These are phyloP conservation scores for Auanema sp. DNA, from an alignment of 2,888 invertebrate species.

Conservation along the genomic window DNA sequence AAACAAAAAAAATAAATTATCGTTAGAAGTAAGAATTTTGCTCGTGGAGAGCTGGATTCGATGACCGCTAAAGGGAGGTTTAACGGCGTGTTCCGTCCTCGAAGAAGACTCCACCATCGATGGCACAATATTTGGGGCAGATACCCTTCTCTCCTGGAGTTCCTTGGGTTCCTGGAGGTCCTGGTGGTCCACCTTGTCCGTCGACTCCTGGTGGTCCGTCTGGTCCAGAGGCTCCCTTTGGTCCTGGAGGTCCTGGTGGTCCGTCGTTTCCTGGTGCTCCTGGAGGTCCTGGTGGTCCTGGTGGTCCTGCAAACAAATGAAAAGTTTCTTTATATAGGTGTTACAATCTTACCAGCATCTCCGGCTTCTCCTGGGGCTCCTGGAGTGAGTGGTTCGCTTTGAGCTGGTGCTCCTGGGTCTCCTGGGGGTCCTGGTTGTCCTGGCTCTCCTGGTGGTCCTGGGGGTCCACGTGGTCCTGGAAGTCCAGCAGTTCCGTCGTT, in stretches of 20 bases:
- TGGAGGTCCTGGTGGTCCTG: slow-evolving; percentile 45
- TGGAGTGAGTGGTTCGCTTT: slow-evolving; percentile 38
- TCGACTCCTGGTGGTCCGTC: slow-evolving; percentile 21
- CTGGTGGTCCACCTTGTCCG: slow-evolving; percentile 17
- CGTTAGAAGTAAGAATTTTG: too few relatives aligned
- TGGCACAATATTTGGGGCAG: slow-evolving; percentile 50
- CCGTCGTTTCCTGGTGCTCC: slow-evolving; percentile 43
- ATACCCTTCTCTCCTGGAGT: slow-evolving; percentile 42
- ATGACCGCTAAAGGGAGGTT: slow-evolving; percentile 10
- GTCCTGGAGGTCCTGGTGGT: slow-evolving; percentile 55
- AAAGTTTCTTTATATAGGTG: slow-evolving; percentile 2
- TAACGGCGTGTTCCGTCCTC: slow-evolving; percentile 62
- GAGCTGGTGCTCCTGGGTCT: slow-evolving; percentile 50
- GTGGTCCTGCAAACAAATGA: slow-evolving; percentile 17
- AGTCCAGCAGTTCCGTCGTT: slow-evolving; percentile 51
- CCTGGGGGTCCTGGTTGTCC: slow-evolving; percentile 52
- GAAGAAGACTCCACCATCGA: slow-evolving; percentile 60
- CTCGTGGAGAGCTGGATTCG: too few relatives aligned
- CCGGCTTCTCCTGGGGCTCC: slow-evolving; percentile 53
- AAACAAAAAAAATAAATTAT: too few relatives aligned
- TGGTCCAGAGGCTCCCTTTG: slow-evolving; percentile 47
- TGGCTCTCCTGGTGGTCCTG: slow-evolving; percentile 44
- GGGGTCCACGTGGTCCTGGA: slow-evolving; percentile 35
- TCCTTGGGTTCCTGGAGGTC: slow-evolving; percentile 18
- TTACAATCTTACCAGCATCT: slow-evolving; percentile 30